Conservation (phyloP, 1,140 invertebrate species). For the Zaprionus camerounensis region DNA sequence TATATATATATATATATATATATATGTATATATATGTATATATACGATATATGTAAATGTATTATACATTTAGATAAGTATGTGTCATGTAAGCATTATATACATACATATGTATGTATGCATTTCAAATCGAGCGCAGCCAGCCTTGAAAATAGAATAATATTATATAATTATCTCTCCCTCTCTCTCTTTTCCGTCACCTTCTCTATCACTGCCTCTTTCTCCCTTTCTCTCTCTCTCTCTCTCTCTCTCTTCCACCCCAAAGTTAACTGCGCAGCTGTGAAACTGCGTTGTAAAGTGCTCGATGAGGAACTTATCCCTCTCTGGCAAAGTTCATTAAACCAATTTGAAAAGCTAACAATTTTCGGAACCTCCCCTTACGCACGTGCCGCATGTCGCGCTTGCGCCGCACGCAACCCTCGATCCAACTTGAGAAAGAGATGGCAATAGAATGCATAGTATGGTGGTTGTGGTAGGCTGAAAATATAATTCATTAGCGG, state of each 20-base stretch:
- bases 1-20: too few species aligned
- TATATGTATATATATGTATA: too few species aligned
- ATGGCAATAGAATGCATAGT: background rate
- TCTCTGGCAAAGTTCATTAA: slow-evolving; percentile 53
- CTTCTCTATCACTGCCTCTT: background rate
- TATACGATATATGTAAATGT: too few species aligned
- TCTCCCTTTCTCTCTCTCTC: background rate
- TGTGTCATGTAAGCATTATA: too few species aligned
- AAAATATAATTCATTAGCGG: slow-evolving; percentile 61
- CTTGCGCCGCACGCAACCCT: slow-evolving; percentile 54
- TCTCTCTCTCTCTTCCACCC: slow-evolving; percentile 36
- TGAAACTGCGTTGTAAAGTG: slow-evolving; percentile 28
- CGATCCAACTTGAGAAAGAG: slow-evolving; percentile 7
- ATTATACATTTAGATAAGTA: too few species aligned
- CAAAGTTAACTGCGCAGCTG: slow-evolving; percentile 42
- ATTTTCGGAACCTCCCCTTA: slow-evolving; percentile 41
- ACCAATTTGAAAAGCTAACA: slow-evolving; percentile 73
- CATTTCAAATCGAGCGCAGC: background rate
- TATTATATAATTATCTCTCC: background rate
- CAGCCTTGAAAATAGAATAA: slow-evolving; percentile 1
- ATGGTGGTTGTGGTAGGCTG: background rate
- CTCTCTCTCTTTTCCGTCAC: background rate
- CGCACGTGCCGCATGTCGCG: slow-evolving; percentile 38
- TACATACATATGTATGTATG: too few species aligned
- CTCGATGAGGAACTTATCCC: slow-evolving; percentile 23